Base-by-base conservation (phyloP, 1,140 invertebrate species). In the Diploscapter pachys region DNA sequence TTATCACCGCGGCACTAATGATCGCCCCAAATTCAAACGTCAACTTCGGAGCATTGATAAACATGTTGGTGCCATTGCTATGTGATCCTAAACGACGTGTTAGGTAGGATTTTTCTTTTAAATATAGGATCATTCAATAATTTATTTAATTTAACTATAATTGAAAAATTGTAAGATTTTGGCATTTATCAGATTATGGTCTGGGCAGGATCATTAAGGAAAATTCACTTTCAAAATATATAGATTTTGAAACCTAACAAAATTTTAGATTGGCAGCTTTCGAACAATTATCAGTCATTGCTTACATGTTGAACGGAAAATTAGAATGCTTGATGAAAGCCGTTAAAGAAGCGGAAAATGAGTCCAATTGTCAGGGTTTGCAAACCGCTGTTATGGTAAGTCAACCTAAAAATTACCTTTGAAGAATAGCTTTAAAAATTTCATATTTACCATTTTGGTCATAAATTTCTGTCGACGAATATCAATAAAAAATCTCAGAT, bases 261-360 rank as follows among this genome's bases (percentile, higher is more conserved):
- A 4, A 9, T 70, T 63, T 75, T 61, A 78, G 76, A 71, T 75
- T 78, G 63, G 76, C 76, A 2, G 76, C 76, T 4, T 78, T 78
- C 50, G 76, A 78, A 54, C 72, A 78, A 31, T 31, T 78, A n/a
- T 78, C 76, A 4, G 76, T 78, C 3, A 4, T 78, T 3, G 63
- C 76, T 54, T 75, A 75, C 48, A 66, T 71, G 48, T 13, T 78
- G 65, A 75, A 75, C 56, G 76, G 76, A 3, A 78, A 78, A 65
- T 56, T 68, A 1, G 76, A 78, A 13, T 67, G 65, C 50, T 54
- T 78, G 3, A 55, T 78, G 57, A 78, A 78, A 75, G 49, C 54
- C n/a, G 76, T 78, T 5, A 70, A 67, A 48, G 76, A 78, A 13
- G 56, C 70, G 61, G 76, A 78, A 50, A 52, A 68, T 11, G 63